phyloP scores from a whole-genome alignment of 2,113 vertebrate species.

The Scatophagus argus region DNA sequence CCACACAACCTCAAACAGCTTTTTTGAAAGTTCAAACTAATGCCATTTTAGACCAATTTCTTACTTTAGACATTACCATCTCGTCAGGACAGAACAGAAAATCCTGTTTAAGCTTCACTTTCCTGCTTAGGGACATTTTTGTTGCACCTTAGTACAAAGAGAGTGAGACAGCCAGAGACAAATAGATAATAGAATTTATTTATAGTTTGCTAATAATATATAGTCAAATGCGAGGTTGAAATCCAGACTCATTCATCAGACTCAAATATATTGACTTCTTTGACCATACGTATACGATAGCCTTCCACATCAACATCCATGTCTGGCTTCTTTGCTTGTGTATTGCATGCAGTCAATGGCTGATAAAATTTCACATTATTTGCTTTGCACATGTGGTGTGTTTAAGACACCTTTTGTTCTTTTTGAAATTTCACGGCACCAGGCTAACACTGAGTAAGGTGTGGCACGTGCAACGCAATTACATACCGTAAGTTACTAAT shows the following conservation, averaged over 20 bases:
- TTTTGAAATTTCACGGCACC: background rate
- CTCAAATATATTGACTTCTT: background rate
- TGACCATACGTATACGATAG: background rate
- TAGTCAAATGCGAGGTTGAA: background rate
- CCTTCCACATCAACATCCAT: background rate
- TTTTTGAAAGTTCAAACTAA: slow-evolving; percentile 33
- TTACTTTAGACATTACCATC: slow-evolving; percentile 1
- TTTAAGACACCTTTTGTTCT: background rate
- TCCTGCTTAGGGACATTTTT: background rate
- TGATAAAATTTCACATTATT: background rate
- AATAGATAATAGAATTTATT: no score
- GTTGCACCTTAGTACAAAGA: background rate
- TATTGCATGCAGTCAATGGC: background rate
- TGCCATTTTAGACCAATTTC: background rate
- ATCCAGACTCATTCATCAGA: background rate
- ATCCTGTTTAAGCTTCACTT: background rate
- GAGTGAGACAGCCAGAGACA: no score
- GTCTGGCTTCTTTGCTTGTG: background rate
- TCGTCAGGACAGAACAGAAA: slow-evolving; percentile 1
- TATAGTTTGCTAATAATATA: background rate
- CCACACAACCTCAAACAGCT: slow-evolving; percentile 10
- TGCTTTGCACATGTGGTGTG: background rate
- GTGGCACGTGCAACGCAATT: slow-evolving; percentile 3
- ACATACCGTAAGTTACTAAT: slow-evolving; percentile 5
- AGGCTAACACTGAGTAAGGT: slow-evolving; percentile 4